Base-by-base conservation (phyloP, 2,797 vertebrate species). In the Labroides dimidiatus region DNA sequence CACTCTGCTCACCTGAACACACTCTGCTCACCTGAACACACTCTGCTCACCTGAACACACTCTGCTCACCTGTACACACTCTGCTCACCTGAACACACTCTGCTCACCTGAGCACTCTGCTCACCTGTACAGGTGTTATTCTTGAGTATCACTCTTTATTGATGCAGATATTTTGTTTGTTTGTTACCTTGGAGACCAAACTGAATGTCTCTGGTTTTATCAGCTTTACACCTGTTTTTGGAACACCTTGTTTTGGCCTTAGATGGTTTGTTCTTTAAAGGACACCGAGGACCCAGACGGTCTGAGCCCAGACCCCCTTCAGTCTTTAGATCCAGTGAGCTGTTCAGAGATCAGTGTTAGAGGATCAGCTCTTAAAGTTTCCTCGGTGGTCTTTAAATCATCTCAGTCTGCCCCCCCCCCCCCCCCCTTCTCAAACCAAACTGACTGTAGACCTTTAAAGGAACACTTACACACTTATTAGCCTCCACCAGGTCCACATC, bases 91-190 rank as follows among this genome's bases (percentile, higher is more conserved):
- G 30, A 80, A 81, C 76, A 49, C 70, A 84, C 72, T 64, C 64
- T 41, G 65, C 71, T 79, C 55, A 47, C 74, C 49, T 33, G 30
- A n/a, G n/a, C 70, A 84, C 72, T 64, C 64, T 41, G 65, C 71
- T 79, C 55, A 47, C 74, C 49, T 33, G 30, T 81, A 81, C 76
- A 49, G 72, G 82, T 78, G 64, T 60, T 48, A 72, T 69, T 60
- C n/a, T 61, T 61, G 63, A 72, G 77, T 70, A 59, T 51, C 71
- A 63, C 8, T 79, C 72, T 82, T 84, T 84, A 89, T 91, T 90
- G 90, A 92, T 93, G 90, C 89, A 91, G 82, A 68, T 89, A 87
- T n/a, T 93, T 90, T 90, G 37, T 84, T 70, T n/a, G 84, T 84
- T 81, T 88, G 78, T 79, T 87, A 72, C 77, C 85, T 44, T 56